phyloP scores from a whole-genome alignment of 2,113 vertebrate species.

The Rallus limicola region DNA sequence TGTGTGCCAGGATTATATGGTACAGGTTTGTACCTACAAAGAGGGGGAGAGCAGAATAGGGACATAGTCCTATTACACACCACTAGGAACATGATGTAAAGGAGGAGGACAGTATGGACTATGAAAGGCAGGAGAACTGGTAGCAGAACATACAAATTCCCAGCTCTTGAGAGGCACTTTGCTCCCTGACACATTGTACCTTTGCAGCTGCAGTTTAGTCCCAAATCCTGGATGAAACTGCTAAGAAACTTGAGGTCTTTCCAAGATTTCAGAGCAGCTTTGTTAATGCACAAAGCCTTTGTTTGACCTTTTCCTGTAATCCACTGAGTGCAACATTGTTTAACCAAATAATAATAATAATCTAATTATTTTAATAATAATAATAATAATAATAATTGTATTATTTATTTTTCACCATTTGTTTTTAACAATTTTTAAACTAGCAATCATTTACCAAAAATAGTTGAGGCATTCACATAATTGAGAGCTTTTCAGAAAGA shows the following conservation, averaged over 20 bases:
- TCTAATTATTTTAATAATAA: not conserved
- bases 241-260: not conserved
- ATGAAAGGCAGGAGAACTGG: not conserved
- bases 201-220: not conserved
- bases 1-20: not conserved
- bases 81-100: not conserved
- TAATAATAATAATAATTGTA: not conserved
- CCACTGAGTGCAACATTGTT: not conserved
- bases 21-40: not conserved
- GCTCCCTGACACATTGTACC: not conserved
- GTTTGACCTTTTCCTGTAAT: conserved; percentile 31
- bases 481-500: not conserved
- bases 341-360: not conserved
- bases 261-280: not conserved
- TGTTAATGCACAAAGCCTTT: conserved; percentile 27
- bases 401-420: not conserved
- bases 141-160: not conserved
- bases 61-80: not conserved
- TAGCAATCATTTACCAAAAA: conserved; percentile 20
- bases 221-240: not conserved
- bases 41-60: not conserved
- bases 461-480: not conserved
- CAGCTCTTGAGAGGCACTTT: not conserved
- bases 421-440: not conserved
- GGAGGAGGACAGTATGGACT: not conserved